These are phyloP conservation scores for Limenitis camilla DNA, from an alignment of 2,888 invertebrate species.

Conservation along the genomic window DNA sequence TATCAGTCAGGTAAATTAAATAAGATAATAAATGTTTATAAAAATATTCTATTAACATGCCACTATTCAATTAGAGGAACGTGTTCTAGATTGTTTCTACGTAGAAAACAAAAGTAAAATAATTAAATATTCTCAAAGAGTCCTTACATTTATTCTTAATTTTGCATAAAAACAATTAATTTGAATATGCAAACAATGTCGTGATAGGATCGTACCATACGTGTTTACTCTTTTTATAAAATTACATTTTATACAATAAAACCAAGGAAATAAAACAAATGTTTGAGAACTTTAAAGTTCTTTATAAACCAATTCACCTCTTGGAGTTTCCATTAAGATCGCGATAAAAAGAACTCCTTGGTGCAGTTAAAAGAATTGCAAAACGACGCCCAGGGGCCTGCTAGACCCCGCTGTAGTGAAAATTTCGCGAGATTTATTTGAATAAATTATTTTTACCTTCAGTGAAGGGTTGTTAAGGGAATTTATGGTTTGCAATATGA, in stretches of 20 bases:
- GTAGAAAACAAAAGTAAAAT: neutral
- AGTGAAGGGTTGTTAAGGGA: constrained; percentile 64
- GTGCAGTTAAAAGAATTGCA: constrained; percentile 61
- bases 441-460: constrained; percentile 72
- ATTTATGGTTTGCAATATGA: constrained; percentile 47
- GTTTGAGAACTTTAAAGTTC: constrained; percentile 24
- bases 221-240: constrained; percentile 6
- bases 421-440: constrained; percentile 67
- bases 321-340: constrained; percentile 58
- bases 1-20: too few species aligned
- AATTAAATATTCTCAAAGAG: neutral
- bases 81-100: too few species aligned
- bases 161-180: neutral
- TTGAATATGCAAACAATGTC: neutral
- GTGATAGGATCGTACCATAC: neutral
- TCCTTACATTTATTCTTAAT: neutral
- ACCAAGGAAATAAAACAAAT: too few species aligned
- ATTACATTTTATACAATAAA: too few species aligned
- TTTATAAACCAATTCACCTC: constrained; percentile 25
- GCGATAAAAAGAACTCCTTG: constrained; percentile 50
- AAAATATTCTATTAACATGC: too few species aligned
- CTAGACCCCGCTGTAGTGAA: constrained; percentile 46
- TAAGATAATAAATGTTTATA: too few species aligned
- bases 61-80: too few species aligned
- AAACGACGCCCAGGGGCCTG: constrained; percentile 61